Conservation (phyloP, 2,888 invertebrate genomes). For the Tuberolachnus salignus region DNA sequence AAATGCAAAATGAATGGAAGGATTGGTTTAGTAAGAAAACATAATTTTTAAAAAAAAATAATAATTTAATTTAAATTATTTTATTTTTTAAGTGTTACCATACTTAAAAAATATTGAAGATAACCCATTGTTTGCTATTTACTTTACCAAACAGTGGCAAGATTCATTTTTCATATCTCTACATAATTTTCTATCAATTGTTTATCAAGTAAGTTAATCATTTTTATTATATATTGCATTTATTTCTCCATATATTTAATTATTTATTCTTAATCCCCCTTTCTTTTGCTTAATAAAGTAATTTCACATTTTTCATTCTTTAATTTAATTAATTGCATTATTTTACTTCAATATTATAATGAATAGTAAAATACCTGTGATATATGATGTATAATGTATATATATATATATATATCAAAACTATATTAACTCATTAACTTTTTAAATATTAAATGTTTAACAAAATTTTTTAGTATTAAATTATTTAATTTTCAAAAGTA, state of each 20-base stretch:
- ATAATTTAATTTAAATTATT: slow-evolving; percentile 41
- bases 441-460: neutral
- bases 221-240: neutral
- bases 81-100: slow-evolving; percentile 76
- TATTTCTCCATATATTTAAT: too few relatives aligned
- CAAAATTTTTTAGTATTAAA: too few relatives aligned
- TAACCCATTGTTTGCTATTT: slow-evolving; percentile 82
- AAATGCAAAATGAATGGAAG: slow-evolving; percentile 90
- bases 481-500: too few relatives aligned
- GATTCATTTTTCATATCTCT: slow-evolving; percentile 89
- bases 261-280: too few relatives aligned
- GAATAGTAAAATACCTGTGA: neutral
- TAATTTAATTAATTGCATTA: too few relatives aligned
- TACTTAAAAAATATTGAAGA: slow-evolving; percentile 92
- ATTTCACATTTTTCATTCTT: neutral
- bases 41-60: neutral
- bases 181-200: slow-evolving; percentile 90
- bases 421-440: neutral
- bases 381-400: neutral
- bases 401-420: neutral
- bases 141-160: slow-evolving; percentile 94
- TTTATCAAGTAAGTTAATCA: slow-evolving; percentile 70
- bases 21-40: slow-evolving; percentile 92
- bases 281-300: neutral
- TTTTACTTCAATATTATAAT: neutral